These are phyloP conservation scores for Carduelis carduelis DNA, from an alignment of 2,797 vertebrate species.

Conservation along the genomic window DNA sequence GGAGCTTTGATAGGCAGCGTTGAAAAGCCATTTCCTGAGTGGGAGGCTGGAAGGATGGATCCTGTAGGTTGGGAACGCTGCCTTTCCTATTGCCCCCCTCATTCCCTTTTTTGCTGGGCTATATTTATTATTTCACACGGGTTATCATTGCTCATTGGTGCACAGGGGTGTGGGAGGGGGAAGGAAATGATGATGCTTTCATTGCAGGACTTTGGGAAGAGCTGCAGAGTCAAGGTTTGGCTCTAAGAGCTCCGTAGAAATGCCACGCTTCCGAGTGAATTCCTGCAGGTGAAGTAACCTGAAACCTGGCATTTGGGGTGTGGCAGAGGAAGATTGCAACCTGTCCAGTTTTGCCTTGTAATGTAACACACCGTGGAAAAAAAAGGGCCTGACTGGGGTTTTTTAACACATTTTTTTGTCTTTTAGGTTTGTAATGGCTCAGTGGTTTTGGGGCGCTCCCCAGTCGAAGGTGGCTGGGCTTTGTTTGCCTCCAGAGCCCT, in stretches of 20 bases:
- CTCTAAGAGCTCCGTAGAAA: neutral
- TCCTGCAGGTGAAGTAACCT: conserved; percentile 9
- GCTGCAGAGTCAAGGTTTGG: neutral
- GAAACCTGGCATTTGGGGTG: neutral
- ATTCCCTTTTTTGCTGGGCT: neutral
- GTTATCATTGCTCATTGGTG: neutral
- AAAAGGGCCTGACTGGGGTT: neutral
- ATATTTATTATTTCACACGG: conserved; percentile 26
- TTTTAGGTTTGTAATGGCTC: neutral
- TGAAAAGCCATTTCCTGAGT: neutral
- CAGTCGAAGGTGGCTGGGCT: neutral
- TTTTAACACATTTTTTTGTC: neutral
- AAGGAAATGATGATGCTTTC: neutral
- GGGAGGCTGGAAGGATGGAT: neutral
- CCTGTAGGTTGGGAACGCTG: neutral
- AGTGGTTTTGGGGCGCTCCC: neutral
- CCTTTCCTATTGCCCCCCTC: neutral
- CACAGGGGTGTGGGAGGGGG: neutral
- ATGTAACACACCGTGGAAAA: neutral
- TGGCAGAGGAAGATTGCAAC: conserved; percentile 19
- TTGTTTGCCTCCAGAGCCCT: neutral
- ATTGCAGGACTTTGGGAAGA: neutral
- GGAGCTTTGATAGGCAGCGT: neutral
- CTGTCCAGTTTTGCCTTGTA: conserved; percentile 5
- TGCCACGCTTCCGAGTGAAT: neutral